These are phyloP conservation scores for Adelphocoris suturalis DNA, from an alignment of 2,888 invertebrate species.

Conservation along the genomic window DNA sequence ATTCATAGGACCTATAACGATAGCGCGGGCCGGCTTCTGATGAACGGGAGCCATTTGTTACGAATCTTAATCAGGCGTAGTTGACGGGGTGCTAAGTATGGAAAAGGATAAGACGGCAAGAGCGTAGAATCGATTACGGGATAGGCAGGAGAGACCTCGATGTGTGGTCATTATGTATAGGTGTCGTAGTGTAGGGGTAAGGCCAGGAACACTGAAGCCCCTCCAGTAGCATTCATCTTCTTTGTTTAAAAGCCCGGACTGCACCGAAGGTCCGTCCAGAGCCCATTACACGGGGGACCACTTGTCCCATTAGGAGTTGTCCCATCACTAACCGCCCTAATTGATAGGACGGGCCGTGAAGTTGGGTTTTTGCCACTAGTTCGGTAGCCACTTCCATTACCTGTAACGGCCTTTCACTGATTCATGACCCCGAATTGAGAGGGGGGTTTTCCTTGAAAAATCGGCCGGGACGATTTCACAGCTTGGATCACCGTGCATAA, in stretches of 20 bases:
- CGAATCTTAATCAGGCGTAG: slow-evolving; percentile 63
- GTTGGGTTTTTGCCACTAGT: slow-evolving; percentile 51
- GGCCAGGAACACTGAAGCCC: slow-evolving; percentile 11
- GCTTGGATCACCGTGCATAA: slow-evolving; percentile 14
- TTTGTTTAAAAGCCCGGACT: slow-evolving; percentile 39
- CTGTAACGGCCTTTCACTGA: slow-evolving; percentile 6
- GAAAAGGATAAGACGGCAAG: slow-evolving; percentile 47
- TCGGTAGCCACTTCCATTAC: slow-evolving; percentile 49
- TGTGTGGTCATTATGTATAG: slow-evolving; percentile 51
- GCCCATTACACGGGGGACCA: background rate
- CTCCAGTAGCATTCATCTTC: slow-evolving; percentile 52
- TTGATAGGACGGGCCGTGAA: slow-evolving; percentile 51
- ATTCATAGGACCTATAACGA: slow-evolving; percentile 57
- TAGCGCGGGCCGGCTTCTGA: slow-evolving; percentile 48
- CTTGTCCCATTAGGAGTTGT: slow-evolving; percentile 39
- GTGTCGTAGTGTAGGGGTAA: slow-evolving; percentile 41
- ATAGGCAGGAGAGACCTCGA: slow-evolving; percentile 5
- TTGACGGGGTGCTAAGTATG: slow-evolving; percentile 66
- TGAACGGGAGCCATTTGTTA: slow-evolving; percentile 67
- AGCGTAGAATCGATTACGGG: slow-evolving; percentile 61
- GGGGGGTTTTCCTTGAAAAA: slow-evolving; percentile 31
- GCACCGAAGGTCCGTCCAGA: background rate
- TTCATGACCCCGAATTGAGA: background rate
- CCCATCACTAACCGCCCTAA: slow-evolving; percentile 44
- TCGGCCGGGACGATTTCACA: background rate